Base-by-base conservation (phyloP, 2,113 vertebrate genomes). In the Oceanodroma tethys region DNA sequence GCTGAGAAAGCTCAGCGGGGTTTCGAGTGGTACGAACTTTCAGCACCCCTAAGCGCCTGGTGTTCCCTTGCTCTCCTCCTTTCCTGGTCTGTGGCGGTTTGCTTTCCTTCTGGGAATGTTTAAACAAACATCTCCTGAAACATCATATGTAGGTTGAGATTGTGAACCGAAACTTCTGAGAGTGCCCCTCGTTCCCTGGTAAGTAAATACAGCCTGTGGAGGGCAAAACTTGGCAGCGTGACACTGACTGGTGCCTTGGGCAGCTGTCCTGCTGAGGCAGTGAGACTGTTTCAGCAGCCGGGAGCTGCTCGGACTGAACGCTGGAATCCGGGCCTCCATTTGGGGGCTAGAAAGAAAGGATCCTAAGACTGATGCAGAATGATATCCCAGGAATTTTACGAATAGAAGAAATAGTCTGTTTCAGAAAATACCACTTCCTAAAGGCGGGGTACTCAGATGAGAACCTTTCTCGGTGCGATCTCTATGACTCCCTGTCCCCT, bases 231-330 rank as follows among this genome's bases (percentile, higher is more conserved):
- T 76, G 52, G 48, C 29, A 1, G 53, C 0, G 3, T 50, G 40
- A 15, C 15, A 3, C 10, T n/a, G 58, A 5, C 11, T 3, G 0
- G 13, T 9, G 58, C 68, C 59, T 50, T 26, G 43, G 43, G 13
- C 40, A 8, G 11, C 63, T 34, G 30, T 50, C 17, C 42, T 22
- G 62, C 56, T 40, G 60, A 52, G 20, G 9, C 18, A 53, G 42
- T 6, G 38, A 40, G 20, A 10, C 62, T 47, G 0, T 7, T 45
- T 56, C 36, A 74, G 36, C 0, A 3, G 6, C 1, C 6, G 42
- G 27, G 63, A 88, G 3, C 22, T 48, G 56, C 59, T 78, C 2
- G 2, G 47, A 3, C 14, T 74, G 27, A 45, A 4, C 26, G 34
- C 72, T 62, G 78, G 8, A 75, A 38, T 55, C 60, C 75, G 73